Base-by-base conservation (phyloP, 2,113 vertebrate genomes). In the Odocoileus virginianus region DNA sequence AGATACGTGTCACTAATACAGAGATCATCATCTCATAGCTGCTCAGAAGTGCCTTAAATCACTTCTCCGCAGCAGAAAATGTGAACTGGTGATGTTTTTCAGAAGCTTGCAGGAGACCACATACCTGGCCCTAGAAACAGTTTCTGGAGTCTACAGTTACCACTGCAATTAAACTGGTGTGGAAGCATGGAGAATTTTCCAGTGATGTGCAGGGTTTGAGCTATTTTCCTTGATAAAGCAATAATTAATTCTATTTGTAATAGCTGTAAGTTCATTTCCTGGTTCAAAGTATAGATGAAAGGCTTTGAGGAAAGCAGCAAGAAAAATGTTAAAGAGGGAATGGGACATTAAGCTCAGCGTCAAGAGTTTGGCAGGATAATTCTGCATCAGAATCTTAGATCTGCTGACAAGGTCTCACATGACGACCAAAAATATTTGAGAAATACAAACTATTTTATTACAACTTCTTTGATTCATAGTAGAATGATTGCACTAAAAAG, bases 151-250 rank as follows among this genome's bases (percentile, higher is more conserved):
- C n/a, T 83, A 4, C 4, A 50, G 33, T 87, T 92, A 43, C 3
- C 40, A 45, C 27, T 74, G 50, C 7, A 55, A n/a, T 25, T 2
- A 2, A 94, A n/a, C 67, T 71, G 54, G 28, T 64, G 5, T 57
- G n/a, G 9, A 91, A 43, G 3, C 6, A 91, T 91, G 47, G 23
- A 61, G 23, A 4, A 2, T 50, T 88, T 89, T 67, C 28, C 6
- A 52, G 50, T 91, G 74, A 57, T 0, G 0, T 90, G 36, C 0
- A 2, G 9, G 27, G 28, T 84, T 81, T 95, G 57, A 45, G 57
- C 21, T 94, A 6, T 78, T 97, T 97, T 95, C 25, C 61, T 87
- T 83, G 33, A 83, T 60, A 95, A 89, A 89, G 33, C 16, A 82
- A 88, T 74, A 88, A 76, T 81, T 93, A 86, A 88, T 96, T 93